Base-by-base conservation (phyloP, 2,888 invertebrate genomes). In the Sphaerophoria taeniata region DNA sequence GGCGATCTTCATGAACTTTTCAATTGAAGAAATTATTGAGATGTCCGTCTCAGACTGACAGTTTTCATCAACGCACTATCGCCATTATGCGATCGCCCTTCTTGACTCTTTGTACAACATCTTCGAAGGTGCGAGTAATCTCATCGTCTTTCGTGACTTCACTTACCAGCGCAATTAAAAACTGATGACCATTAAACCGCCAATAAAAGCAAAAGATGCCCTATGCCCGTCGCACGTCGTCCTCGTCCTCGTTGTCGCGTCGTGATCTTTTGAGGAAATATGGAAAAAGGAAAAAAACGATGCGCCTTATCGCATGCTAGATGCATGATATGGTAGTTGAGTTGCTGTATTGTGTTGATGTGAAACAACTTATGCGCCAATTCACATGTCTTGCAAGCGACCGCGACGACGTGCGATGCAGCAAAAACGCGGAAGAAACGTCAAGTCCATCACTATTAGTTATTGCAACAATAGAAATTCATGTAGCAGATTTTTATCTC, bases 11-110 rank as follows among this genome's bases (percentile, higher is more conserved):
- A 73, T 70, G 45, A 58, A 72, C 60, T 69, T 70, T 77, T 70
- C 85, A 85, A 85, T 85, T 85, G 70, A 81, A 81, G 60, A 77
- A 81, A 81, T 80, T 70, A 85, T 85, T 85, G 85, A 85, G 85
- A 85, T 73, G 81, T 85, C 83, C 65, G 65, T 74, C 63, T 51
- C 69, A 36, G 76, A 65, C 85, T 76, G 85, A 85, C 81, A 70
- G 72, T 69, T 72, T 58, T 77, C 85, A 80, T 80, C 80, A 73
- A 56, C 76, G 45, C 78, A 49, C 34, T 73, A 43, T 60, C 71
- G 43, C 45, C 71, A 39, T 58, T 51, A 58, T 51, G 70, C 61
- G 60, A 67, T 56, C 45, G 16, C 33, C 73, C 12, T 6, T 24
- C 60, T 43, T 60, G 60, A 60, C 12, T 60, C 43, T 24, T 39